Percentiles rank a stretch among this genome's conserved stretches.
Conservation (phyloP, 2,797 vertebrate genomes). For the Enteromius afrohamiltoni region DNA sequence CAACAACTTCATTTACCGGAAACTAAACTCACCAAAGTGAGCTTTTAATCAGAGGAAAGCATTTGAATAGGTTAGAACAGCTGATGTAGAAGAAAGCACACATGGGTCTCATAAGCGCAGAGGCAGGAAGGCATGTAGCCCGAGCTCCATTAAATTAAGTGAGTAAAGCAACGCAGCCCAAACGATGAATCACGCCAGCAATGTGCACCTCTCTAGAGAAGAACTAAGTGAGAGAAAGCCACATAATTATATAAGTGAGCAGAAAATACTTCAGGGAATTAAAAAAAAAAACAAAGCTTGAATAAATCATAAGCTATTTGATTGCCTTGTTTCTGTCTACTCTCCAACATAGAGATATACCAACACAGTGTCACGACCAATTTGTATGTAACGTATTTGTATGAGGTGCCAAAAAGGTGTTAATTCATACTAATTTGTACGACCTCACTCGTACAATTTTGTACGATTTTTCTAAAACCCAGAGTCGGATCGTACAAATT, state of each 20-base stretch:
- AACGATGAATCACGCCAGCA: slow-evolving; percentile 37
- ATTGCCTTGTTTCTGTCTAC: neutral
- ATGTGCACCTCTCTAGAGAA: slow-evolving; percentile 16
- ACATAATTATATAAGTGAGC: slow-evolving; percentile 36
- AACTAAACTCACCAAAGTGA: neutral
- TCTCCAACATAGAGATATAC: neutral
- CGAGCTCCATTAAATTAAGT: slow-evolving; percentile 38
- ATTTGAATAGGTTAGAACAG: slow-evolving; percentile 11
- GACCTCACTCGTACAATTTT: too few species aligned
- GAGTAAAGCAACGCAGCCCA: slow-evolving; percentile 24
- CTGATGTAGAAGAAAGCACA: slow-evolving; percentile 25
- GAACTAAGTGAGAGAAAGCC: slow-evolving; percentile 21
- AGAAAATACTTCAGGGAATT: slow-evolving; percentile 26
- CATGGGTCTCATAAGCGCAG: slow-evolving; percentile 22
- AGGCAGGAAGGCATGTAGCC: slow-evolving; percentile 26
- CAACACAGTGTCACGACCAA: too few species aligned
- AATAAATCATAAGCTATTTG: slow-evolving; percentile 16
- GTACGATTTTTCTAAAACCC: too few species aligned
- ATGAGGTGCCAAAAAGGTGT: too few species aligned
- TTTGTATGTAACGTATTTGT: too few species aligned
- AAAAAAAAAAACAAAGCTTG: neutral
- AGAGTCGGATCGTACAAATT: too few species aligned
- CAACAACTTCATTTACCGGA: neutral
- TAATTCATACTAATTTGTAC: too few species aligned
- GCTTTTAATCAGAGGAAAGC: slow-evolving; percentile 32